Evolutionary conservation across 2,797 vertebrate genomes (phyloP), one percentile per base, ranked within the genome.

Genomic region (Oreonectes daqikongensis): DNA sequence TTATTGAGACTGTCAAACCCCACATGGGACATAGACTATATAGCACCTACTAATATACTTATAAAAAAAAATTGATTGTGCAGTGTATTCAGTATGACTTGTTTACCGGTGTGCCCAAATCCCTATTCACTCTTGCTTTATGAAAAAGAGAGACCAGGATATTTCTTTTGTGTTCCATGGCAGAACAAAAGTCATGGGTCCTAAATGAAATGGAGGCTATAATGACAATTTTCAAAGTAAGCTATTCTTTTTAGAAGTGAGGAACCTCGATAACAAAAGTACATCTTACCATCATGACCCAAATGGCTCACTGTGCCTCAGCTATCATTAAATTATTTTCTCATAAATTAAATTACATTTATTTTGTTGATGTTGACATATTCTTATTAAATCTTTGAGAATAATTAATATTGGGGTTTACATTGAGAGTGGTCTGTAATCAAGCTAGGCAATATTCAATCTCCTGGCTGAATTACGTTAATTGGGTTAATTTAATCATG

Each of bases 401-500:
- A 28, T 32, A 30, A 35, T 10, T 17, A 26, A 18, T 32, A 32
- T 61, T 32, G 7, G 7, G 1, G n/a, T 32, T 30, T 35, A 61
- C 30, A 35, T 35, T 35, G 17, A 32, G 30, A 28, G 35, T 35
- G 8, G 28, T 32, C 17, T 60, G 30, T 61, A 61, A 32, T 32
- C 30, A 60, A 35, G 18, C 18, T 32, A 60, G 18, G 30, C 9
- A 18, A 35, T n/a, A 3, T 61, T 35, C 28, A 20, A 35, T 35
- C 9, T 61, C 30, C 57, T 30, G 7, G 6, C 55, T 59, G 59
- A 61, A 61, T 18, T 35, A 61, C 28, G 35, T 61, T 32, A 3
- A 60, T 60, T 60, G 57, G 57, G 57, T 60, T 60, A 30, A 32
- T 60, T 30, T 18, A 57, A 60, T 17, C 7, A 18, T 60, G 28